Evolutionary conservation across 2,113 vertebrate species (phyloP).

Genomic region (Pionites leucogaster): DNA sequence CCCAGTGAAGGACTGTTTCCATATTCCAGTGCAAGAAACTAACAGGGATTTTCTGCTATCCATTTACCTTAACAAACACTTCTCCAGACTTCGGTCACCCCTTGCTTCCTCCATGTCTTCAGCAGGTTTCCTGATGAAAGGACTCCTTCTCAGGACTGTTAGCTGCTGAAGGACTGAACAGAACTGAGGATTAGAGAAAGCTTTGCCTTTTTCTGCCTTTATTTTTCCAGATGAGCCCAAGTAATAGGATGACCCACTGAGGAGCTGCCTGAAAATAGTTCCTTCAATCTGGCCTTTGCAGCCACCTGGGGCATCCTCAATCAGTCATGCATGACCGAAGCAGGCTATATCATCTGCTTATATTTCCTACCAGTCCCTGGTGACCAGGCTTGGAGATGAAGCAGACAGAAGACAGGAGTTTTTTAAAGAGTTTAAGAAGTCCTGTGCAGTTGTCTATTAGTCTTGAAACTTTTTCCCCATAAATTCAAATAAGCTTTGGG

Average conservation of each 20-base stretch:
- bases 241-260: background rate
- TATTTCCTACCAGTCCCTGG: background rate
- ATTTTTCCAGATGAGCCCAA: background rate
- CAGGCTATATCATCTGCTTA: background rate
- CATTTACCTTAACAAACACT: background rate
- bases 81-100: background rate
- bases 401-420: background rate
- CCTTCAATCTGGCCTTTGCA: background rate
- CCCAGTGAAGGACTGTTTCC: background rate
- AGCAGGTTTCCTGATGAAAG: background rate
- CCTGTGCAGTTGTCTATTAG: background rate
- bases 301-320: background rate
- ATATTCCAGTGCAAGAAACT: background rate
- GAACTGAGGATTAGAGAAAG: background rate
- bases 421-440: background rate
- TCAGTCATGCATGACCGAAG: background rate
- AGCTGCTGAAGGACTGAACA: background rate
- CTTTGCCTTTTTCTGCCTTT: background rate
- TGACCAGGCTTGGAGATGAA: background rate
- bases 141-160: background rate
- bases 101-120: background rate
- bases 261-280: background rate
- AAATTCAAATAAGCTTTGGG: background rate
- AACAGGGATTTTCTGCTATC: background rate
- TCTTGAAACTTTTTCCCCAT: rapidly evolving